Base-by-base conservation (phyloP, 2,113 vertebrate species). In the Esox niger region DNA sequence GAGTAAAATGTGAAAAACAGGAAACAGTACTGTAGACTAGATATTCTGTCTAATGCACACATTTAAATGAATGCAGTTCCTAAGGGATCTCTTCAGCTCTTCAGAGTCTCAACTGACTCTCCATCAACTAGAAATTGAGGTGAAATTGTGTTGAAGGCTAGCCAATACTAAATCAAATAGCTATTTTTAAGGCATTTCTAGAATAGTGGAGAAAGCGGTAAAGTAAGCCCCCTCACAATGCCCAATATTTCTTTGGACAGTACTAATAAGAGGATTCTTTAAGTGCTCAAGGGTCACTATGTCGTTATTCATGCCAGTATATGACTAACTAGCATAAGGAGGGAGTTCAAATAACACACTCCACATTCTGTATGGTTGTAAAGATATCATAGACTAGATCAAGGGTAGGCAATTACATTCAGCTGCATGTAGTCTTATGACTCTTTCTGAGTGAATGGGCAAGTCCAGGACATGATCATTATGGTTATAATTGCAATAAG, bases 111-210 rank as follows among this genome's bases (percentile, higher is more conserved):
- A 82, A 79, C 82, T 79, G 69, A 88, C 84, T 88, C 82, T 81
- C 85, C 75, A 82, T 83, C 70, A 81, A 74, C 70, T 83, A 86
- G 86, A 88, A 87, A 86, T 86, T 82, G 84, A 84, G 85, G 75
- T 85, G 79, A 83, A 84, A 85, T 82, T 83, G 80, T 74, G 65
- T 79, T 87, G 87, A 90, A 89, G 86, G 82, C 58, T 79, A 85
- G 85, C 86, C 87, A 88, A 88, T 85, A 83, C 77, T 77, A 85
- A 88, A 90, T 88, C 86, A 88, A 89, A 90, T 89, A 86, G 86
- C 80, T 85, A 81, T 86, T 83, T 77, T 73, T 79, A 87, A 77
- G 81, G 75, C 83, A 83, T 86, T 87, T 87, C 86, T 86, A 79
- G 81, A 86, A 85, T 77, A 84, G 83, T 73, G 67, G 73, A 82